Base-by-base conservation (phyloP, 2,113 vertebrate species). In the Capreolus pygargus region DNA sequence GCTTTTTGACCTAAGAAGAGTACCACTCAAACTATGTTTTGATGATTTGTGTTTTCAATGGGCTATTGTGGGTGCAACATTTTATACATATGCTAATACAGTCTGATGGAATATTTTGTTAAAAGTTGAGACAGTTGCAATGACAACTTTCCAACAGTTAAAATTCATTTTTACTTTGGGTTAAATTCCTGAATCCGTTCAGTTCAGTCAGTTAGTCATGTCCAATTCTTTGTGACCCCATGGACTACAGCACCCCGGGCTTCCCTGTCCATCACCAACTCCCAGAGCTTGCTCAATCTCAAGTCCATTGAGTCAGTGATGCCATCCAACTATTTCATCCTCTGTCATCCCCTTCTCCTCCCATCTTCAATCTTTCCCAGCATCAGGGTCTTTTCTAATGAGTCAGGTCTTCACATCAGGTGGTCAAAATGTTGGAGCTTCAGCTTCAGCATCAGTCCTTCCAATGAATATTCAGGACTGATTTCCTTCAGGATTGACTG, bases 41-140 rank as follows among this genome's bases (percentile, higher is more conserved):
- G 45, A 95, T 93, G 43, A 45, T 83, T 43, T 52, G 52, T 33
- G 13, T 39, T 86, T 94, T 60, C 23, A 23, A 57, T 57, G 36
- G 28, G 21, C 45, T 14, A 30, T 11, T 9, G 36, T n/a, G 23
- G 36, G 33, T 74, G 7, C 30, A 36, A 52, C 25, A 21, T 79
- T 90, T 95, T 90, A 50, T 33, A 90, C 87, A 81, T 39, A 84
- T 28, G 33, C 33, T 61, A 79, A 79, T 45, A 14, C 15, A 50
- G 76, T 47, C 74, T 83, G 57, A 74, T 43, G 17, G 7, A 93
- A 55, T 74, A 28, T 61, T 60, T 92, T 67, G 43, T 67, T 50
- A 95, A 87, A 97, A 93, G 90, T 86, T 60, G 30, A 95, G 54
- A 83, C n/a, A 58, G 28, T 74, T 64, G 45, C 13, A 50, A 57